These are phyloP conservation scores for Eciton burchellii DNA, from an alignment of 1,140 invertebrate genomes.

Conservation along the genomic window DNA sequence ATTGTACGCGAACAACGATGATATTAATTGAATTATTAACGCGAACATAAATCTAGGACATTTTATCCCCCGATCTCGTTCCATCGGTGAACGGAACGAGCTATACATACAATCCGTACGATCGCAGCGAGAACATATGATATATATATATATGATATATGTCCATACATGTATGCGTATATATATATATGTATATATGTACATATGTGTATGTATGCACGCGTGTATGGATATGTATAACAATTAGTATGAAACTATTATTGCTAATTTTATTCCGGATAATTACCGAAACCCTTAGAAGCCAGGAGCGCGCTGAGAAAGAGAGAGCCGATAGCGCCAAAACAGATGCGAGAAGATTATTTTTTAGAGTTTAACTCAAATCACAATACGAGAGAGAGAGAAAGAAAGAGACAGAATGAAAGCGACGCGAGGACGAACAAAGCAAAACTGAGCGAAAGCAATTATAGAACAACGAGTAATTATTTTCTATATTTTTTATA, in stretches of 20 bases:
- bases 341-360: slow-evolving; percentile 63
- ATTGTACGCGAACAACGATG: slow-evolving; percentile 28
- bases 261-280: slow-evolving; percentile 35
- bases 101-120: slow-evolving; percentile 21
- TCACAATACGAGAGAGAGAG: slow-evolving; percentile 61
- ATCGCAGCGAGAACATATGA: slow-evolving; percentile 25
- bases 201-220: no score
- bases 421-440: slow-evolving; percentile 44
- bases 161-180: no score
- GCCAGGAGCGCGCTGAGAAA: slow-evolving; percentile 33
- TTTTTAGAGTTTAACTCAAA: slow-evolving; percentile 66
- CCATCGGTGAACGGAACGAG: slow-evolving; percentile 36
- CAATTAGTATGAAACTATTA: slow-evolving; percentile 30
- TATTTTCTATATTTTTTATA: slow-evolving; percentile 86
- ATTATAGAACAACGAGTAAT: slow-evolving; percentile 79
- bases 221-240: slow-evolving; percentile 38
- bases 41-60: not conserved
- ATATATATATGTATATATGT: no score
- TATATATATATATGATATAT: slow-evolving; percentile 27
- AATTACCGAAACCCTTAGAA: slow-evolving; percentile 49
- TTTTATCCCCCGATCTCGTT: not conserved
- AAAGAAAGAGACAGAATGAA: slow-evolving; percentile 56
- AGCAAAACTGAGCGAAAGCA: slow-evolving; percentile 43
- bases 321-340: slow-evolving; percentile 27
- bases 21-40: slow-evolving; percentile 42